Base-by-base conservation (phyloP, 2,113 vertebrate species). In the Elaphurus davidianus region DNA sequence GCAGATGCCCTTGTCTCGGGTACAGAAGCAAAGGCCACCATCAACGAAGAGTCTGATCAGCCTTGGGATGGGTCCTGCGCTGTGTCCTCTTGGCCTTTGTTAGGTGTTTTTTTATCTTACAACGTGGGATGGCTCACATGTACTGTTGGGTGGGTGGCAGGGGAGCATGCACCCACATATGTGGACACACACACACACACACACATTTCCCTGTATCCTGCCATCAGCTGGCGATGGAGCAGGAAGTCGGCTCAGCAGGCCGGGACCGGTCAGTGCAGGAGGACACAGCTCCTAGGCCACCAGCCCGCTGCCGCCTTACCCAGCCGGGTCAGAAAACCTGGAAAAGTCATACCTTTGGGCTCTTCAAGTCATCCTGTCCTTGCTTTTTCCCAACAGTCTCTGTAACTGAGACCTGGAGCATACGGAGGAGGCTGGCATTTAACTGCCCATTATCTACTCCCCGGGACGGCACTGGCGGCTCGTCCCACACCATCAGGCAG, bases 91-190 rank as follows among this genome's bases (percentile, higher is more conserved):
- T 30, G 59, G 78, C 59, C 36, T 87, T 27, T 17, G 3, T 17
- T 50, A 27, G 27, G 87, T 3, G 2, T 33, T 79, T 59, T 59
- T 64, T 28, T 16, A 36, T 23, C n/a, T 23, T 50, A 7, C 23
- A 1, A 2, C 15, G 2, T 2, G 52, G 83, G 33, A 36, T 0
- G 0, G 78, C 50, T 36, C 28, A 1, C 40, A 17, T 1, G 30
- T 50, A 3, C 7, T 2, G 23, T 36, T 10, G 45, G 5, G n/a
- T 14, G 59, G 8, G 30, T 47, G 2, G 23, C 8, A 9, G 79
- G 84, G 36, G 14, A 27, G 12, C 23, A 21, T 1, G 28, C 23
- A 14, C 7, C 16, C 0, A 1, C 1, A 25, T 10, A 5, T 0
- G 15, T 6, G 3, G 11, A 15, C 40, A 45, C 21, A 40, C 40